Evolutionary conservation across 2,888 invertebrate species (phyloP).

Genomic region (Oscheius sp.): DNA sequence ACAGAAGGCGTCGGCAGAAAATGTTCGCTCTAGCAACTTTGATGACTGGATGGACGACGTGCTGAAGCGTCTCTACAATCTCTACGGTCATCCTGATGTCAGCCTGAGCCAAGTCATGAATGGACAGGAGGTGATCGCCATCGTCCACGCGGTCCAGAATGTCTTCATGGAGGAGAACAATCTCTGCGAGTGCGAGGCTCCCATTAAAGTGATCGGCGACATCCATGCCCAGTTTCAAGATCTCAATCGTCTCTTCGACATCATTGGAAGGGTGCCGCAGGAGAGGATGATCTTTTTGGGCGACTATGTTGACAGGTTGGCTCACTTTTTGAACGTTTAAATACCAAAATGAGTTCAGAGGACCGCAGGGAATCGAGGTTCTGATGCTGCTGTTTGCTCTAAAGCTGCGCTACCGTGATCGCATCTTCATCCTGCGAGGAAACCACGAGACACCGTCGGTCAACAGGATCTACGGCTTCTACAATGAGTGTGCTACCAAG

Average conservation of each 20-base stretch:
- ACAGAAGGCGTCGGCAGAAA: constrained; percentile 70
- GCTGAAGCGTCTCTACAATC: constrained; percentile 55
- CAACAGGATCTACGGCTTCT: constrained; percentile 69
- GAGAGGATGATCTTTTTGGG: constrained; percentile 63
- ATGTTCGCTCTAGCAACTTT: background rate
- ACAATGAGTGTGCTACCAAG: constrained; percentile 60
- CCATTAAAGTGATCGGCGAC: constrained; percentile 67
- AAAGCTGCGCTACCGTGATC: constrained; percentile 63
- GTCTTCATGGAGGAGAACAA: constrained; percentile 58
- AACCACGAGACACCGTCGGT: constrained; percentile 69
- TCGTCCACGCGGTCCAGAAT: constrained; percentile 40
- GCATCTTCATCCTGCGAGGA: constrained; percentile 63
- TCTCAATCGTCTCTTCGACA: constrained; percentile 63
- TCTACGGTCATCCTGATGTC: constrained; percentile 50
- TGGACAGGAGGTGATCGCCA: constrained; percentile 56
- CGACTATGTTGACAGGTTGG: constrained; percentile 62
- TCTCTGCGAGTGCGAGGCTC: constrained; percentile 63
- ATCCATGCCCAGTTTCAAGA: constrained; percentile 66
- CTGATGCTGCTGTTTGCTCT: constrained; percentile 62
- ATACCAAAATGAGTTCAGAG: constrained; percentile 32
- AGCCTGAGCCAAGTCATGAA: constrained; percentile 53
- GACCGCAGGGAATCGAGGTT: constrained; percentile 66
- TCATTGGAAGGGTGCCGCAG: constrained; percentile 66
- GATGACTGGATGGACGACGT: constrained; percentile 59
- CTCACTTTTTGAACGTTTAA: too few relatives aligned